Conservation (phyloP, 2,797 vertebrate species). For the Ispidina lecontei region DNA sequence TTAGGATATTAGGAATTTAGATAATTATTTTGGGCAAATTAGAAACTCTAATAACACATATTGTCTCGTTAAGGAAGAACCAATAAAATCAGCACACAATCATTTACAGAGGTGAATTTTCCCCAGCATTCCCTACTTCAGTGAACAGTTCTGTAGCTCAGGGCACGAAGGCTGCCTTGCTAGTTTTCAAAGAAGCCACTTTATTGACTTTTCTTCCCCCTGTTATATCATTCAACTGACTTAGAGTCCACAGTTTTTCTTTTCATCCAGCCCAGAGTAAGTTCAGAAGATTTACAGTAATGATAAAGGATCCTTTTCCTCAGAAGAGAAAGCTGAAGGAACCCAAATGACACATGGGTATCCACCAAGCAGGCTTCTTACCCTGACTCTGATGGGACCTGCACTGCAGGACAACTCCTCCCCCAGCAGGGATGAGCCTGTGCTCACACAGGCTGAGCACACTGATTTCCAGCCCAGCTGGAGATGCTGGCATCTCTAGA, state of each 20-base stretch:
- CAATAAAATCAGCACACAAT: background rate
- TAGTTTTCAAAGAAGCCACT: background rate
- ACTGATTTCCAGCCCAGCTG: background rate
- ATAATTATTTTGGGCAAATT: background rate
- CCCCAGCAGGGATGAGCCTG: background rate
- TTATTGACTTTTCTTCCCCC: background rate
- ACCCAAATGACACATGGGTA: background rate
- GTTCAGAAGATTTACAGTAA: background rate
- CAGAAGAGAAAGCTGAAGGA: background rate
- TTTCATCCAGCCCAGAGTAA: background rate
- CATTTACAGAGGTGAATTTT: background rate
- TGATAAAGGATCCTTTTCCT: background rate
- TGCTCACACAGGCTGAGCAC: background rate
- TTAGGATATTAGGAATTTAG: background rate
- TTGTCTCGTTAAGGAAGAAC: background rate
- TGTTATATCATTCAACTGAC: background rate
- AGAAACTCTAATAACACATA: background rate
- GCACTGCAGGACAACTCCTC: background rate
- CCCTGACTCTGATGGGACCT: background rate
- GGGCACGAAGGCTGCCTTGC: background rate
- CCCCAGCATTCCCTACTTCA: background rate
- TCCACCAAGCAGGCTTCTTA: background rate
- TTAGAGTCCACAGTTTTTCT: background rate
- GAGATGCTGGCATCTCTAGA: background rate
- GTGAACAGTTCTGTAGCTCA: background rate